A percentile compares a stretch with the other conserved stretches of the same genome.
phyloP scores from a whole-genome alignment of 2,797 vertebrate species.

The Sebastes hubbsi region DNA sequence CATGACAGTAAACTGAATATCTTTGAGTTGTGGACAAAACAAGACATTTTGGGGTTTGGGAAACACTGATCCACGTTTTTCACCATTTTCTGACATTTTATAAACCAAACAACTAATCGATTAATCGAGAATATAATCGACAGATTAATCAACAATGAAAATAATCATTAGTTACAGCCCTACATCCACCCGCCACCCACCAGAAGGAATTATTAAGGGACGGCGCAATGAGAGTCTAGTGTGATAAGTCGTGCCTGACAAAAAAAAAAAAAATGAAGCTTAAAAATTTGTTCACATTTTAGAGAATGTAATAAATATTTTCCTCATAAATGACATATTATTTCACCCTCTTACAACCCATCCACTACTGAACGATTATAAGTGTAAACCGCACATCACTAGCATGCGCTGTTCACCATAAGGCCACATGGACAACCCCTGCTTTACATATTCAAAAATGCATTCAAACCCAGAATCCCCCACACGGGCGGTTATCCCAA shows the following conservation, averaged over 20 bases:
- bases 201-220: not conserved
- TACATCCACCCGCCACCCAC: not conserved
- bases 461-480: not conserved
- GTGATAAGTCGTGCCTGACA: no score
- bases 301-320: not conserved
- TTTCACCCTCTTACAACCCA: not conserved
- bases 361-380: accelerated
- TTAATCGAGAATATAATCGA: no score
- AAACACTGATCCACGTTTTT: no score
- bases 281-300: not conserved
- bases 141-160: no score
- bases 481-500: not conserved
- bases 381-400: not conserved
- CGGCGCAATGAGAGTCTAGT: no score
- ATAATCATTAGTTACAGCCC: no score
- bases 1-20: no score
- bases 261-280: not conserved
- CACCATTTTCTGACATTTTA: no score
- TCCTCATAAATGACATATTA: not conserved
- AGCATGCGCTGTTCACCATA: accelerated
- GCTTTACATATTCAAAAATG: not conserved
- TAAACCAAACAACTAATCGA: no score
- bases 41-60: no score
- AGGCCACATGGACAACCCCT: not conserved
- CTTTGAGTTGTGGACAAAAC: no score